These are phyloP conservation scores for Cacatua alba DNA, from an alignment of 2,113 vertebrate species.

Conservation along the genomic window DNA sequence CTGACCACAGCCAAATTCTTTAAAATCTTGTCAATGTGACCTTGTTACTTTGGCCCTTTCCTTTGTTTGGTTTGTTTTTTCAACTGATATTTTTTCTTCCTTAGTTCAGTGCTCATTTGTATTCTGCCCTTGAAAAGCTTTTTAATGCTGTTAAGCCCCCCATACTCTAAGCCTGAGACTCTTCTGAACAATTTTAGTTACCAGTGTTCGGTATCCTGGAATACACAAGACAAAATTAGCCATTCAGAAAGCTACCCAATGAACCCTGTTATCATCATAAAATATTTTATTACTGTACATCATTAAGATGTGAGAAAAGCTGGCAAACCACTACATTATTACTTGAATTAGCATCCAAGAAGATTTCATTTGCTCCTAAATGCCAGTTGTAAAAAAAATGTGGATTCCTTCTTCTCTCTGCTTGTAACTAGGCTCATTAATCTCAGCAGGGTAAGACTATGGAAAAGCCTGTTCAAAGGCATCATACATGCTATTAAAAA, in stretches of 20 bases:
- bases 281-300: not conserved
- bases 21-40: not conserved
- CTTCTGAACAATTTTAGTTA: not conserved
- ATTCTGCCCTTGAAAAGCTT: not conserved
- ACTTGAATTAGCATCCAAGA: not conserved
- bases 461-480: not conserved
- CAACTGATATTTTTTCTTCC: not conserved
- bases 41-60: not conserved
- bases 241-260: not conserved
- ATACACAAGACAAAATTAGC: not conserved
- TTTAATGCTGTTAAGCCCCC: not conserved
- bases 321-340: not conserved
- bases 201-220: not conserved
- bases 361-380: not conserved
- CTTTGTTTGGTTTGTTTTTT: not conserved
- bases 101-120: not conserved
- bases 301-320: not conserved
- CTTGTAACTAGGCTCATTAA: not conserved
- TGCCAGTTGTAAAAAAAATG: not conserved
- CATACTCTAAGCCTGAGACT: not conserved
- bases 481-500: not conserved
- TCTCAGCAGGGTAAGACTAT: not conserved
- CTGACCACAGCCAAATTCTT: not conserved
- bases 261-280: not conserved
- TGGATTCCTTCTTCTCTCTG: not conserved